Evolutionary conservation across 2,113 vertebrate genomes (phyloP), one percentile per base, ranked within the genome.

Genomic region (Synodontis membranacea): DNA sequence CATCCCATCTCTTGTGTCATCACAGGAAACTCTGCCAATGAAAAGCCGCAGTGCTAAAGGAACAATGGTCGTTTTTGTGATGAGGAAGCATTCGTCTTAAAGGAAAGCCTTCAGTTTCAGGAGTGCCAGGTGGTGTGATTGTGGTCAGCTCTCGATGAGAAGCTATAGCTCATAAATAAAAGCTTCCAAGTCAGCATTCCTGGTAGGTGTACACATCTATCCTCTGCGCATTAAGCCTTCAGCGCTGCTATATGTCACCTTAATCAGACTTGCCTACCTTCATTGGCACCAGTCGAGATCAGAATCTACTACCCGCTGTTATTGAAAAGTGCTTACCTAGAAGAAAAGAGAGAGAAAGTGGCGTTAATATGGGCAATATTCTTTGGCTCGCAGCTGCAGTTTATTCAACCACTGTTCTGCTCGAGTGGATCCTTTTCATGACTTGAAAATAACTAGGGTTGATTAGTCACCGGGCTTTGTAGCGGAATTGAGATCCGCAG

Each of bases 271-370:
- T 91, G 90, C 89, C 90, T 90, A 89, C 85, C 91, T 87, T 93
- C 86, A 83, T 86, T 91, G 91, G 92, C 92, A 93, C 84, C 83
- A 54, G 86, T 84, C 76, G 81, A 78, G 28, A 79, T 66, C 82
- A 44, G 88, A 70, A 60, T 70, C 46, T 84, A 78, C 86, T 81
- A 88, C 89, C 87, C 89, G 80, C 89, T 88, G 85, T 89, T 86
- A 90, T 83, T 39, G 86, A 91, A 94, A 95, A 94, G 92, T 94
- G 95, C 95, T 96, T 95, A 95, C 95, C 94, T 94, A 94, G 91
- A 93, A 93, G 92, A 93, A 94, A 93, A 93, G 91, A 93, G 89
- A 93, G 90, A 92, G 75, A 87, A 82, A 52, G 72, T 14, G 78
- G 80, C 7, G 28, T 87, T 76, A 87, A 39, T 31, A 74, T 48